phyloP scores from a whole-genome alignment of 2,113 vertebrate genomes.

The Larimichthys crocea region DNA sequence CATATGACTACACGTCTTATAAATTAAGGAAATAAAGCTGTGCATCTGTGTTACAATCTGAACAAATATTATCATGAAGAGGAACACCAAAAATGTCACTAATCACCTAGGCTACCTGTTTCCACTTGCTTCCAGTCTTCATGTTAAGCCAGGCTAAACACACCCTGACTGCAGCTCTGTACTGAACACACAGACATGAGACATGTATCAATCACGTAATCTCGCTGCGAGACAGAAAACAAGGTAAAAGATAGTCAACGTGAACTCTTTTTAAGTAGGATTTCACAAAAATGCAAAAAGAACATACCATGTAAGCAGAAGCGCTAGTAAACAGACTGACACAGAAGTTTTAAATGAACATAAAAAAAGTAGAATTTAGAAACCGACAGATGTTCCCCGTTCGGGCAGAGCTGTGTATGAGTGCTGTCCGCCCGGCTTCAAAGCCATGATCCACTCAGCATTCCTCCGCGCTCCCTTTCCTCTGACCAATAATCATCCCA shows the following conservation, averaged over 20 bases:
- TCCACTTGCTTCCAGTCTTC: neutral
- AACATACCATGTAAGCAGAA: neutral
- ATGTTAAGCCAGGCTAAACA: neutral
- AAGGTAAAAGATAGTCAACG: neutral
- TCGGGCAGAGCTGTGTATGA: conserved; percentile 19
- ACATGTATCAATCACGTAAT: too few relatives aligned
- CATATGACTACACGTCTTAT: neutral
- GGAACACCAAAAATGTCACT: neutral
- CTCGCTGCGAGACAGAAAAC: neutral
- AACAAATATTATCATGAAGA: neutral
- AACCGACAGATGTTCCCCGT: neutral
- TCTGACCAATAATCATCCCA: conserved; percentile 79
- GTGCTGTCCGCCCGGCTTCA: conserved; percentile 61
- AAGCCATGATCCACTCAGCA: conserved; percentile 49
- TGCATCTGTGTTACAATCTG: neutral
- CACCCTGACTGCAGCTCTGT: neutral
- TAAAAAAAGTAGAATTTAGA: neutral
- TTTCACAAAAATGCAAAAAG: neutral
- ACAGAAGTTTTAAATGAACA: neutral
- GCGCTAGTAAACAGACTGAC: neutral
- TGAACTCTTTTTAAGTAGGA: neutral
- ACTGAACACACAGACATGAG: too few relatives aligned
- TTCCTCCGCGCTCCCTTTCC: conserved; percentile 17
- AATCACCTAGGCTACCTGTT: neutral
- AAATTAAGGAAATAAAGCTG: neutral